These are phyloP conservation scores for Tapera naevia DNA, from an alignment of 2,797 vertebrate genomes.

Conservation along the genomic window DNA sequence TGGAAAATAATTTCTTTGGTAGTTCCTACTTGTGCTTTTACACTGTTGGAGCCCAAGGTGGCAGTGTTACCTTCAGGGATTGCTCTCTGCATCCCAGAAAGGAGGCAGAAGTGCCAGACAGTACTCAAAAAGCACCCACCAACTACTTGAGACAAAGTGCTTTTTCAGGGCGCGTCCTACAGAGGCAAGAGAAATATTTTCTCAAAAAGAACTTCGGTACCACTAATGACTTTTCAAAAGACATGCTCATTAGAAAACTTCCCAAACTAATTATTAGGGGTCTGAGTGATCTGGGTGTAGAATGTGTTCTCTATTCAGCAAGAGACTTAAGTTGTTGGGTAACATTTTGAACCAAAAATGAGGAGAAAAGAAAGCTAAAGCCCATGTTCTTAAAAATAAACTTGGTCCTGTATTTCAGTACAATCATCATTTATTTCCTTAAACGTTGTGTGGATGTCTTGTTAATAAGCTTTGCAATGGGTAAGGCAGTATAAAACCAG, in stretches of 20 bases:
- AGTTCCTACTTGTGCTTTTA: background rate
- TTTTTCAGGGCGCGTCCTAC: background rate
- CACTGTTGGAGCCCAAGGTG: slow-evolving; percentile 34
- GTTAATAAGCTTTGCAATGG: background rate
- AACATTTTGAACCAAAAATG: background rate
- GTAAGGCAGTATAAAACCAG: background rate
- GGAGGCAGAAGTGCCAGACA: background rate
- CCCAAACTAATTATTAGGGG: background rate
- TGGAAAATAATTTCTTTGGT: background rate
- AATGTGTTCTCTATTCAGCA: background rate
- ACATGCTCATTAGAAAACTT: background rate
- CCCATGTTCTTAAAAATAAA: background rate
- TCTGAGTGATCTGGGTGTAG: background rate
- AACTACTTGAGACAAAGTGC: background rate
- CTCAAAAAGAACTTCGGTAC: background rate
- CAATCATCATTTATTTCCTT: background rate
- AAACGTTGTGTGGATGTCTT: background rate
- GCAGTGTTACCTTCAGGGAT: slow-evolving; percentile 39
- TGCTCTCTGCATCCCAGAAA: background rate
- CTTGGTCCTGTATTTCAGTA: background rate
- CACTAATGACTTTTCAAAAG: background rate
- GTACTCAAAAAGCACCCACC: background rate
- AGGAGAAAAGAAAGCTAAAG: background rate
- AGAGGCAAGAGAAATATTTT: background rate
- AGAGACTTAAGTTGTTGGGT: background rate